Evolutionary conservation across 2,113 vertebrate genomes (phyloP).

Genomic region (Gracilinanus agilis): DNA sequence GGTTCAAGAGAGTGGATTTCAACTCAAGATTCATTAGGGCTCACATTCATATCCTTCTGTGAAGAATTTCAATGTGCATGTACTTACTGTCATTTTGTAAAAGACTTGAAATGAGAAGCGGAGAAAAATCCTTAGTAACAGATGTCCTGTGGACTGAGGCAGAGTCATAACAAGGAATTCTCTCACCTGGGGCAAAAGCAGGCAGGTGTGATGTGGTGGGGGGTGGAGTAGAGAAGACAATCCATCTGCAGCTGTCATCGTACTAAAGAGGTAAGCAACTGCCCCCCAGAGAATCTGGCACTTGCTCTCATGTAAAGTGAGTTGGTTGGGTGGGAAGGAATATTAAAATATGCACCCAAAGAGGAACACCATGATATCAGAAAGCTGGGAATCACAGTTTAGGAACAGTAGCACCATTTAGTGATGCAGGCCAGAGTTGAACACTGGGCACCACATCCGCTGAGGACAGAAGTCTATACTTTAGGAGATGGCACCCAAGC

Average conservation of each 20-base stretch:
- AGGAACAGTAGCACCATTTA: not conserved
- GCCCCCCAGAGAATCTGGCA: not conserved
- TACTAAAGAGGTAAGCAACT: not conserved
- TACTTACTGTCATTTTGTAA: constrained; percentile 2
- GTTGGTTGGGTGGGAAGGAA: not conserved
- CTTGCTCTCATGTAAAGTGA: not conserved
- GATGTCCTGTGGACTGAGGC: not conserved
- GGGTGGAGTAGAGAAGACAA: not conserved
- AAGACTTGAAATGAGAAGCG: not conserved
- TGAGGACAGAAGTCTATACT: not conserved
- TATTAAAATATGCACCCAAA: not conserved
- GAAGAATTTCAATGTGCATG: not conserved
- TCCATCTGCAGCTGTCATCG: not conserved
- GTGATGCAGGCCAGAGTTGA: not conserved
- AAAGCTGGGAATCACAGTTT: not conserved
- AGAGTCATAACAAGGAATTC: not conserved
- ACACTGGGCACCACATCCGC: not conserved
- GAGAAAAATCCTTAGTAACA: not conserved
- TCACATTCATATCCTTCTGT: constrained; percentile 37
- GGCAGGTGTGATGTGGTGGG: not conserved
- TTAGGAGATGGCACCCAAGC: not conserved
- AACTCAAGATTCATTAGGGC: not conserved
- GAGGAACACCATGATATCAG: not conserved
- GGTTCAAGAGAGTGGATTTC: constrained; percentile 24
- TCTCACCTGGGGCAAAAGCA: not conserved